Evolutionary conservation across 53 echinoderm and acorn worm genomes (phyloP).

Genomic region (Apostichopus leukothele): DNA sequence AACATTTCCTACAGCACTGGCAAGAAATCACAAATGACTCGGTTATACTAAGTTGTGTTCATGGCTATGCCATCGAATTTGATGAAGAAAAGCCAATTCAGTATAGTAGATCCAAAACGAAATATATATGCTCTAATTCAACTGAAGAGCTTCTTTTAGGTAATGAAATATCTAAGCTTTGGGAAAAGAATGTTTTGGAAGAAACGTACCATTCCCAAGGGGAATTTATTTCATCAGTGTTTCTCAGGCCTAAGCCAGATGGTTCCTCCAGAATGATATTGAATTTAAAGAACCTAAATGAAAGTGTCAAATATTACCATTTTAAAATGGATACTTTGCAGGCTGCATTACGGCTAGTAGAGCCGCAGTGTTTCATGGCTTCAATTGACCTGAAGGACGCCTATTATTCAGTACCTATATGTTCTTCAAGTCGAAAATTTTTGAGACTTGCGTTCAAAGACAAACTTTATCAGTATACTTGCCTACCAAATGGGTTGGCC

Average conservation of each 20-base stretch:
- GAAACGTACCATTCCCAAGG: neutral
- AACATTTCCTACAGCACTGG: neutral
- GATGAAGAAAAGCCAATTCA: slow-evolving; percentile 22
- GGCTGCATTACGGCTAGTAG: neutral
- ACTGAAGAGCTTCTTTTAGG: slow-evolving; percentile 10
- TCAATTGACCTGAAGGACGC: slow-evolving; percentile 7
- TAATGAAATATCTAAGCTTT: slow-evolving; percentile 1
- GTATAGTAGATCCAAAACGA: slow-evolving; percentile 16
- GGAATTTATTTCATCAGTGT: slow-evolving; percentile 9
- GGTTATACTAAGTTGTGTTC: neutral
- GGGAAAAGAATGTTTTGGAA: slow-evolving; percentile 9
- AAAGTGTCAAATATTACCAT: slow-evolving; percentile 27
- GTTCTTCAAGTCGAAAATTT: slow-evolving; percentile 3
- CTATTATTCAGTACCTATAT: slow-evolving; percentile 11
- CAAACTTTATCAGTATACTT: slow-evolving; percentile 34
- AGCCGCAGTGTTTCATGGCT: slow-evolving; percentile 17
- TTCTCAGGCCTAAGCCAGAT: slow-evolving; percentile 23
- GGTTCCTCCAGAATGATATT: slow-evolving; percentile 23
- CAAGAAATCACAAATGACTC: neutral
- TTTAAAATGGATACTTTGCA: slow-evolving; percentile 40
- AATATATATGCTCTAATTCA: neutral
- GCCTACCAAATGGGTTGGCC: slow-evolving; percentile 1
- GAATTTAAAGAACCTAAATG: slow-evolving; percentile 27
- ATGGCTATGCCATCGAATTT: slow-evolving; percentile 24
- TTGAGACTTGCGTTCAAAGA: slow-evolving; percentile 38